A percentile compares a stretch with the other conserved stretches of the same genome.
Conservation (phyloP, 2,797 vertebrate genomes). For the Micromesistius poutassou region DNA sequence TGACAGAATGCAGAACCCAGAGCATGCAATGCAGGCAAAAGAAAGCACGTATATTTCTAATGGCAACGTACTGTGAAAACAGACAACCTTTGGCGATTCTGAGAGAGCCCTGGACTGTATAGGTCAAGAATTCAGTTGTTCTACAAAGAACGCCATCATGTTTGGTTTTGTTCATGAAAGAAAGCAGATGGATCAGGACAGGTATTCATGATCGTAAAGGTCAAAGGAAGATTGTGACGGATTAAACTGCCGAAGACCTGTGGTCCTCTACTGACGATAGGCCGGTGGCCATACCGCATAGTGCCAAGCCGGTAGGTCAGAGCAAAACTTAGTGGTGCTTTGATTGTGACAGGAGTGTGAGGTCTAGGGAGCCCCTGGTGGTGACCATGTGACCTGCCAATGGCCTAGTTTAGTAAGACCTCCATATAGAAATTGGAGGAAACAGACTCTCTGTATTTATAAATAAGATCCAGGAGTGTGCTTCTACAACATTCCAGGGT, state of each 20-base stretch:
- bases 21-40: background rate
- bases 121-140: too few relatives aligned
- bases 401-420: conserved; percentile 10
- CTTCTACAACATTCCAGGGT: background rate
- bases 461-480: background rate
- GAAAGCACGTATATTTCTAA: background rate
- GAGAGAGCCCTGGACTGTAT: background rate
- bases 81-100: background rate
- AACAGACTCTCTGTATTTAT: conserved; percentile 2
- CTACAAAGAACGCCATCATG: too few relatives aligned
- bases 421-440: conserved; percentile 16
- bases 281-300: too few relatives aligned
- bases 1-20: background rate
- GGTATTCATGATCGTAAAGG: background rate
- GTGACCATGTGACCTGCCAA: background rate
- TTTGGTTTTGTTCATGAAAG: too few relatives aligned
- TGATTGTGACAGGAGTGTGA: background rate
- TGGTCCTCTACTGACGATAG: too few relatives aligned
- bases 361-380: background rate
- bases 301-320: too few relatives aligned
- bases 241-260: too few relatives aligned
- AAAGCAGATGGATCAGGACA: background rate
- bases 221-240: background rate
- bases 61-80: background rate
- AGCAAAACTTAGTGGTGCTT: background rate